Conservation (phyloP, 2,113 vertebrate species). For the Vulpes ferrilata region DNA sequence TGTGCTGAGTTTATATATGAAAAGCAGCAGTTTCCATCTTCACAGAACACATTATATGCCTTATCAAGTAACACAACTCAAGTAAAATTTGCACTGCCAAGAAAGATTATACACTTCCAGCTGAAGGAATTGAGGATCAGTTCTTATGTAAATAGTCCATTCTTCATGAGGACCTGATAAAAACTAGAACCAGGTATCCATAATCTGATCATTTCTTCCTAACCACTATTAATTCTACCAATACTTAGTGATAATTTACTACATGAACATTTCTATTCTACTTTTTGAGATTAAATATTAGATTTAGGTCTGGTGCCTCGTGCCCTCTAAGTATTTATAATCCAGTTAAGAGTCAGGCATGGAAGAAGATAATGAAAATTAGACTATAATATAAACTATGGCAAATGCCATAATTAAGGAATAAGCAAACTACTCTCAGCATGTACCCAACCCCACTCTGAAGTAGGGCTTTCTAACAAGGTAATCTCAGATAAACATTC, state of each 20-base stretch:
- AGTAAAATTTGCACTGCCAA: background rate
- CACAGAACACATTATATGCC: background rate
- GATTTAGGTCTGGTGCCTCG: background rate
- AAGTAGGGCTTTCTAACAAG: background rate
- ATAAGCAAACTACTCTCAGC: background rate
- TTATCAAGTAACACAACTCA: constrained; percentile 1
- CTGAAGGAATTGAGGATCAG: background rate
- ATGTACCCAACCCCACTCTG: accelerated
- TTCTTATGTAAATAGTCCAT: constrained; percentile 31
- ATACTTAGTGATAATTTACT: background rate
- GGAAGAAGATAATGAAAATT: constrained; percentile 8
- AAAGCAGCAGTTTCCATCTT: background rate
- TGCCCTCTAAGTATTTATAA: background rate
- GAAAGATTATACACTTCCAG: background rate
- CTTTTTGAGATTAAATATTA: constrained; percentile 28
- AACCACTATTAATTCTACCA: background rate
- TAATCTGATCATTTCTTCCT: background rate
- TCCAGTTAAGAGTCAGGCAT: background rate
- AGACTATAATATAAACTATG: background rate
- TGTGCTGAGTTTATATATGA: background rate
- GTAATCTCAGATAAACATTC: background rate
- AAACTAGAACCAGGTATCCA: background rate
- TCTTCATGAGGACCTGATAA: constrained; percentile 13
- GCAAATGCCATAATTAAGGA: background rate
- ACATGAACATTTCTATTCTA: background rate